These are phyloP conservation scores for Periphyllus acericola DNA, from an alignment of 2,888 invertebrate species.

Conservation along the genomic window DNA sequence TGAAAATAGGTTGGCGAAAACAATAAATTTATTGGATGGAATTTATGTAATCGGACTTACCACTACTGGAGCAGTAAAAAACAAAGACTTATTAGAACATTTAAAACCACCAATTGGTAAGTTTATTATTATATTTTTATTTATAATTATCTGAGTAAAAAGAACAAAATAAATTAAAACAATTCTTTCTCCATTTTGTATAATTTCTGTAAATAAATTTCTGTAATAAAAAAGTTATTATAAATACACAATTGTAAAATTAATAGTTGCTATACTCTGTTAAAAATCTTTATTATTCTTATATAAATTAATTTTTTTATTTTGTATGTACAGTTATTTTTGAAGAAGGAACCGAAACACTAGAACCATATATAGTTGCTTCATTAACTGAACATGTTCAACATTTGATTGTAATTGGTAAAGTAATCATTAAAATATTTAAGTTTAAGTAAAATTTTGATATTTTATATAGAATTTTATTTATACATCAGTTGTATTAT, in stretches of 20 bases:
- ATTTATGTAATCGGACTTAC: slow-evolving; percentile 55
- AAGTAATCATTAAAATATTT: background rate
- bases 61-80: slow-evolving; percentile 59
- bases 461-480: too few relatives aligned
- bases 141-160: too few relatives aligned
- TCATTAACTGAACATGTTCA: slow-evolving; percentile 78
- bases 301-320: background rate
- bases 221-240: too few relatives aligned
- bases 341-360: slow-evolving; percentile 89
- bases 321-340: slow-evolving; percentile 73
- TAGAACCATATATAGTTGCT: slow-evolving; percentile 84
- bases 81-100: slow-evolving; percentile 55
- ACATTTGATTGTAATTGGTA: slow-evolving; percentile 83
- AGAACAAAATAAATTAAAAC: too few relatives aligned
- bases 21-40: slow-evolving; percentile 37
- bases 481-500: too few relatives aligned
- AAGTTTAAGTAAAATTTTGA: background rate
- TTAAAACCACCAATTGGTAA: slow-evolving; percentile 59
- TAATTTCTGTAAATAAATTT: too few relatives aligned
- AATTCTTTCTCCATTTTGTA: too few relatives aligned
- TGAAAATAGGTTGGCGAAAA: slow-evolving; percentile 45
- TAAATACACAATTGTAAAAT: too few relatives aligned
- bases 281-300: too few relatives aligned
- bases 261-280: too few relatives aligned
- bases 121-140: background rate